phyloP scores from a whole-genome alignment of 2,113 vertebrate genomes.

The Chlamydotis undulata region DNA sequence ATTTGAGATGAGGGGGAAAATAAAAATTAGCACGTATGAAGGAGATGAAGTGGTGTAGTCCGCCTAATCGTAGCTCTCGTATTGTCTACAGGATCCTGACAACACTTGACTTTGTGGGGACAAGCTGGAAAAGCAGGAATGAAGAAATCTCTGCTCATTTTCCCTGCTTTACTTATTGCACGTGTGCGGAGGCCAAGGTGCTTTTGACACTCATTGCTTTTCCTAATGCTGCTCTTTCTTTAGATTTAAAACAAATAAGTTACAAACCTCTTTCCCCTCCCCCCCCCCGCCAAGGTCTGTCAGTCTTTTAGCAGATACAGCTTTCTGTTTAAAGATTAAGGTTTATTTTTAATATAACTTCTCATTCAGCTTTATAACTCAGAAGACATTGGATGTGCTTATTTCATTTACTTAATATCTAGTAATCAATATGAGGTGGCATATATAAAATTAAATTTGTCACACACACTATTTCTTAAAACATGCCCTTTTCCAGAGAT shows the following conservation, averaged over 20 bases:
- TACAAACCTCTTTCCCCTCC: background rate
- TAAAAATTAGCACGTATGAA: background rate
- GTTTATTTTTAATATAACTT: background rate
- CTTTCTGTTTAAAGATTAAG: background rate
- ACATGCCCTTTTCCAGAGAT: background rate
- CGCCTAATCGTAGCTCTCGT: fast-evolving
- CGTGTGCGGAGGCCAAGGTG: background rate
- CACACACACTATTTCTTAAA: background rate
- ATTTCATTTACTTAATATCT: background rate
- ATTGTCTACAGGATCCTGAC: fast-evolving
- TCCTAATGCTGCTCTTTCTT: background rate
- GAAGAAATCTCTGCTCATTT: background rate
- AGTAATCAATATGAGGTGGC: background rate
- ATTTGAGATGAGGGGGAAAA: background rate
- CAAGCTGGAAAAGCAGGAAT: background rate
- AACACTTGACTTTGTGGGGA: fast-evolving
- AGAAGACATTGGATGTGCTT: background rate
- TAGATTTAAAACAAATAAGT: background rate
- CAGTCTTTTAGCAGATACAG: no score
- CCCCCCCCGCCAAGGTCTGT: background rate
- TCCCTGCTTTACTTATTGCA: fast-evolving
- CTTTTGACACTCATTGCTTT: background rate
- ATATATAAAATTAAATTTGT: background rate
- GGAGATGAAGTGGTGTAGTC: background rate
- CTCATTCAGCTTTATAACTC: background rate